Evolutionary conservation across 2,113 vertebrate genomes (phyloP), one percentile per base, ranked within the genome.

Genomic region (Oreochromis tanganicae): DNA sequence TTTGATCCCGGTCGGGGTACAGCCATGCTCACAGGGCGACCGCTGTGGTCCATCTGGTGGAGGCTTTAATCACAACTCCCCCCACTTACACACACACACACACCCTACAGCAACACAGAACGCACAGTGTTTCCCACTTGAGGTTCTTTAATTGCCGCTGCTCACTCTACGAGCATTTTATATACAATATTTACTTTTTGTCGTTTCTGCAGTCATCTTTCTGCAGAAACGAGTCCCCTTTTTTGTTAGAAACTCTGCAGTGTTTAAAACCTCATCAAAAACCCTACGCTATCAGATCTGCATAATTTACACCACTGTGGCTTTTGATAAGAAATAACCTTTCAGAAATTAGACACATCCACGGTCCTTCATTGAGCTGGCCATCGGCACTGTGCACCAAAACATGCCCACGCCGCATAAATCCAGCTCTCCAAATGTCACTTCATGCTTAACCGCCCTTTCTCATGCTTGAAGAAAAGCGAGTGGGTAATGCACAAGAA

Each of bases 21-120:
- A 95, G 92, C 87, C 95, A 93, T 73, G 88, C 91, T 91, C 93
- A 83, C 91, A 92, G 95, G 92, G 92, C 55, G 84, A 96, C 95
- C 87, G 91, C 95, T 95, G 95, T 89, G 96, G 94, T 96, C 96
- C 96, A 97, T 97, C 96, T 97, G 96, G 92, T 92, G 57, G 38
- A 83, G 92, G 93, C 89, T 96, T 97, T 96, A 96, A 96, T 96
- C 94, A 94, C 92, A 81, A 81, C 88, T 61, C 92, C 89, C 90
- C 88, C 71, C 87, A 71, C 86, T 38, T 34, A 78, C 81, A 75
- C 46, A 87, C 61, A 87, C 61, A 87, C 32, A 59, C 68, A 84
- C 71, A 80, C 27, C 32, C 61, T 38, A 21, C 3, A 87, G 29
- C n/a, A 52, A 80, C 84, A 83, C 71, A 84, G 52, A 83, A 8